These are phyloP conservation scores for Leiothrix lutea DNA, from an alignment of 2,113 vertebrate species.

Conservation along the genomic window DNA sequence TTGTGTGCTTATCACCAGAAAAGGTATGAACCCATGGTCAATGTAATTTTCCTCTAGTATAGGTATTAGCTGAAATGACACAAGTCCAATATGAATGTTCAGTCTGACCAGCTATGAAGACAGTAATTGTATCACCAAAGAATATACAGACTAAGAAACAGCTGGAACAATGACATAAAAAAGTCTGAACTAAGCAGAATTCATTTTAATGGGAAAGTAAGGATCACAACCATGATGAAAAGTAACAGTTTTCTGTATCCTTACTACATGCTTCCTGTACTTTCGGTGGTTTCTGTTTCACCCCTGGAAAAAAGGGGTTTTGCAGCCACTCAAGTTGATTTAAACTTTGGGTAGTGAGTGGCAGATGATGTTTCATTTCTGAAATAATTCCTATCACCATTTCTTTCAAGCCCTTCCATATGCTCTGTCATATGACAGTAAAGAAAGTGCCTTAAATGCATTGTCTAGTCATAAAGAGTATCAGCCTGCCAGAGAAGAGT, in stretches of 20 bases:
- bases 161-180: not conserved
- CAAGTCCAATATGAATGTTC: not conserved
- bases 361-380: not conserved
- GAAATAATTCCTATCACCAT: not conserved
- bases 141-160: not conserved
- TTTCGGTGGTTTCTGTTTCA: not conserved
- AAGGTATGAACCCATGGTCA: not conserved
- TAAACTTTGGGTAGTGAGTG: not conserved
- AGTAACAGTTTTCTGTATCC: not conserved
- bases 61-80: not conserved
- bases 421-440: not conserved
- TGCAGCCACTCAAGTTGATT: not conserved
- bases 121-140: not conserved
- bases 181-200: not conserved
- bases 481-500: not conserved
- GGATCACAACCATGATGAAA: not conserved
- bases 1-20: not conserved
- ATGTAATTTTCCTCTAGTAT: not conserved
- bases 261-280: not conserved
- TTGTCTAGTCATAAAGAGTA: not conserved
- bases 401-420: not conserved
- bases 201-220: not conserved
- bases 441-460: not conserved
- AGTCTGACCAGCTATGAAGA: not conserved
- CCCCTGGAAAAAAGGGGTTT: not conserved